Conservation (phyloP, 2,888 invertebrate genomes). For the Temnothorax rugatulus region DNA sequence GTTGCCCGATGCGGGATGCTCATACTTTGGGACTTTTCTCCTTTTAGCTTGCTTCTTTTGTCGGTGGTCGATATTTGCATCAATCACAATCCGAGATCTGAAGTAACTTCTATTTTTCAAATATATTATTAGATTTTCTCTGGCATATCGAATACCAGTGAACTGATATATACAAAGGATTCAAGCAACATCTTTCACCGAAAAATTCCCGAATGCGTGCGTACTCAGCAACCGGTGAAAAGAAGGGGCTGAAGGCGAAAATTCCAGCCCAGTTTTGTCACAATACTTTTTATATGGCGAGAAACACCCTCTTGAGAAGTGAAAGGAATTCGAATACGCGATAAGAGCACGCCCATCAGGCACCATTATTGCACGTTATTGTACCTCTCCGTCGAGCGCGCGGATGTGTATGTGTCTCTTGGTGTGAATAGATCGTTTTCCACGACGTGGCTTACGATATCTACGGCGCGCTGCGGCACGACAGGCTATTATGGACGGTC, state of each 20-base stretch:
- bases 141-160: background rate
- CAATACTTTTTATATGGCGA: constrained; percentile 4
- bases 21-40: background rate
- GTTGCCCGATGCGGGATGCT: constrained; percentile 20
- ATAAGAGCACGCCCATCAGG: constrained; percentile 49
- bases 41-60: background rate
- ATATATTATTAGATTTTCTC: background rate
- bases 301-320: too few species aligned
- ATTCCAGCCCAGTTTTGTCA: background rate
- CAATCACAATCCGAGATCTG: background rate
- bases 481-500: constrained; percentile 78
- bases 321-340: constrained; percentile 49
- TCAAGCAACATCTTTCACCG: background rate
- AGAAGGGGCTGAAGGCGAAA: background rate
- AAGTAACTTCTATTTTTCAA: background rate
- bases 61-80: background rate
- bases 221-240: background rate
- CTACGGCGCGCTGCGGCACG: constrained; percentile 76
- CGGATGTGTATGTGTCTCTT: constrained; percentile 8
- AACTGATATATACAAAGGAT: constrained; percentile 7
- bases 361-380: constrained; percentile 46
- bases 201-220: background rate
- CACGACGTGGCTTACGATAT: constrained; percentile 32
- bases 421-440: constrained; percentile 51
- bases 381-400: constrained; percentile 4